Conservation (phyloP, 2,797 vertebrate species). For the Podarcis lilfordi region DNA sequence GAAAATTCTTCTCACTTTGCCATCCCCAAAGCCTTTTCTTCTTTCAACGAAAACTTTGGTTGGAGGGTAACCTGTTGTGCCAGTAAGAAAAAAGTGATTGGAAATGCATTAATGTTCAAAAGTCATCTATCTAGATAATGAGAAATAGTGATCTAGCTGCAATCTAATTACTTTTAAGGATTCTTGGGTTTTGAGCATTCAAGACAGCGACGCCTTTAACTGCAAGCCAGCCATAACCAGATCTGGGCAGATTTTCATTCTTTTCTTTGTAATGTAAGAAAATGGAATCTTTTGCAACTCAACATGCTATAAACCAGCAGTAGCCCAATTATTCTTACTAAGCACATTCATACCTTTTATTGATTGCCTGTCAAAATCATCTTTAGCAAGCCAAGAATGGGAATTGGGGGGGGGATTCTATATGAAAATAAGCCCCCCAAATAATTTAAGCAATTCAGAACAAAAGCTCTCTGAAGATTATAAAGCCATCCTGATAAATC, state of each 20-base stretch:
- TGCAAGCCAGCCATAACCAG: neutral
- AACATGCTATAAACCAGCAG: conserved; percentile 11
- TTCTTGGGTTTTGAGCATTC: conserved; percentile 21
- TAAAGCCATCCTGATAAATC: conserved; percentile 19
- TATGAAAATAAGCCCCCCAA: conserved; percentile 23
- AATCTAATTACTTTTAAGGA: conserved; percentile 28
- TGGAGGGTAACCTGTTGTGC: neutral
- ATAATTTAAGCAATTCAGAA: conserved; percentile 40
- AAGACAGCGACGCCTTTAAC: conserved; percentile 15
- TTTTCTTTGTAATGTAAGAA: conserved; percentile 8
- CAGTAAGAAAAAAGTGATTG: conserved; percentile 12
- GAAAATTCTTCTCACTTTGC: conserved; percentile 3
- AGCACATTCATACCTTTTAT: conserved; percentile 23
- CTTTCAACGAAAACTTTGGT: neutral
- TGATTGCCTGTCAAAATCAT: conserved; percentile 41
- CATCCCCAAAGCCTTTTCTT: neutral
- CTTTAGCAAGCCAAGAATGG: neutral
- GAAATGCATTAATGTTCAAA: conserved; percentile 26
- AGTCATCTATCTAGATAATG: conserved; percentile 20
- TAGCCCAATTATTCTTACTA: conserved; percentile 29
- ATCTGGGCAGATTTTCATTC: neutral
- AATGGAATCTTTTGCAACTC: neutral
- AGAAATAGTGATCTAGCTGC: conserved; percentile 17
- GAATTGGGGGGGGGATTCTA: neutral
- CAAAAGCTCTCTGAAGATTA: conserved; percentile 28